Evolutionary conservation across 2,113 vertebrate genomes (phyloP).

Genomic region (Pavo muticus): DNA sequence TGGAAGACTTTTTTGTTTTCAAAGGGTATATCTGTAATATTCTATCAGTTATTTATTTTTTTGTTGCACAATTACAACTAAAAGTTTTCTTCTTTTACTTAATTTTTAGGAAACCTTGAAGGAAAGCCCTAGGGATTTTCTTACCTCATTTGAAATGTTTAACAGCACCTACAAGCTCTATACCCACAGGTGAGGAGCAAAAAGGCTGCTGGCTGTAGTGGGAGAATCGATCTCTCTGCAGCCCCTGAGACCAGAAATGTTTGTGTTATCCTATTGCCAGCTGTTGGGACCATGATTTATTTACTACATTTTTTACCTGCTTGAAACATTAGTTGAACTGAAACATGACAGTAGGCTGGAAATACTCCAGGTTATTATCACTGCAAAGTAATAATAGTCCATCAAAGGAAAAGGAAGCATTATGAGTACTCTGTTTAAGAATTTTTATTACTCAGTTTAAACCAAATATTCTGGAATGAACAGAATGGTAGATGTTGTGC

Average conservation of each 20-base stretch:
- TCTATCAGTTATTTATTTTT: not conserved
- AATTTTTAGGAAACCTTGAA: constrained; percentile 88
- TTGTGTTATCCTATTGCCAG: not conserved
- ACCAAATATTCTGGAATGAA: not conserved
- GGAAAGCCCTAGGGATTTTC: constrained; percentile 86
- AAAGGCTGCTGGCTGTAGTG: not conserved
- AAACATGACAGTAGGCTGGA: not conserved
- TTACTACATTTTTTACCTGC: not conserved
- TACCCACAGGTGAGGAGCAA: constrained; percentile 90
- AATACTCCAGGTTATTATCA: not conserved
- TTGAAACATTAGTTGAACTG: not conserved
- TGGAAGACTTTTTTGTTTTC: not conserved
- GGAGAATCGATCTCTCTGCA: not conserved
- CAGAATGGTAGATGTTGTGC: not conserved
- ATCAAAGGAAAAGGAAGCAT: not conserved
- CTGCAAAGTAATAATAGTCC: not conserved
- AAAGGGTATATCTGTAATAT: not conserved
- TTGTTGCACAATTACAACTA: not conserved
- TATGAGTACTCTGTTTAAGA: not conserved
- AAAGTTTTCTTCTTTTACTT: constrained; percentile 52
- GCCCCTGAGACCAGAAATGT: not conserved
- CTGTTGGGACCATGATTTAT: not conserved
- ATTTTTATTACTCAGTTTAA: not conserved
- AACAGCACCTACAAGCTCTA: constrained; percentile 93
- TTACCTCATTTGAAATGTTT: constrained; percentile 93